A percentile compares a stretch with the other conserved stretches of the same genome.
These are phyloP conservation scores for Pilophorus perplexus DNA, from an alignment of 2,888 invertebrate genomes.

Conservation along the genomic window DNA sequence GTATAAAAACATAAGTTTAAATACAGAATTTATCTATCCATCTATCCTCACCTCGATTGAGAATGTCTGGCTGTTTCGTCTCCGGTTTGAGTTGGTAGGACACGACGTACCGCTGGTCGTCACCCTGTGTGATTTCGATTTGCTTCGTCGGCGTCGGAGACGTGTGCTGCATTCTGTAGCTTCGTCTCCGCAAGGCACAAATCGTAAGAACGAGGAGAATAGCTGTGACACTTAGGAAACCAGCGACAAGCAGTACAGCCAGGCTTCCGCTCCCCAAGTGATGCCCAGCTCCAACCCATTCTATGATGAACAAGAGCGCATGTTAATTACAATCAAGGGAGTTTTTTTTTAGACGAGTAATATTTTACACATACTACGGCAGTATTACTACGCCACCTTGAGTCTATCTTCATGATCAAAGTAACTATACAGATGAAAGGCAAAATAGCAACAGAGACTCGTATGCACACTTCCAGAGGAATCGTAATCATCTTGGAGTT, in stretches of 20 bases:
- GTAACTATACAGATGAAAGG: too few relatives aligned
- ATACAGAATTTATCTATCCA: too few relatives aligned
- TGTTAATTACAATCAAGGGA: too few relatives aligned
- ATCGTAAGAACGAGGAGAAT: constrained; percentile 64
- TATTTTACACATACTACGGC: too few relatives aligned
- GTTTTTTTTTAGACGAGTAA: too few relatives aligned
- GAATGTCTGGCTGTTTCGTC: constrained; percentile 70
- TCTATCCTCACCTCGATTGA: constrained; percentile 64
- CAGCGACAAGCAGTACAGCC: constrained; percentile 59
- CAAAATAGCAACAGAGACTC: too few relatives aligned
- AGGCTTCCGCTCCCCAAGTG: constrained; percentile 39
- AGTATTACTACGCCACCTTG: too few relatives aligned
- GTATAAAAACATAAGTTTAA: too few relatives aligned
- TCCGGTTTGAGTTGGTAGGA: constrained; percentile 76
- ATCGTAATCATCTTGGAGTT: too few relatives aligned
- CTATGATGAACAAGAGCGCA: too few relatives aligned
- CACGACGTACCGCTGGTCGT: constrained; percentile 76
- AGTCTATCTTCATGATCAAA: too few relatives aligned
- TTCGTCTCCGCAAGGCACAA: constrained; percentile 62
- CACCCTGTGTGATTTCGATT: constrained; percentile 72
- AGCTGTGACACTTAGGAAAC: constrained; percentile 63
- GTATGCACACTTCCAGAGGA: too few relatives aligned
- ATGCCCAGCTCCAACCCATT: constrained; percentile 46
- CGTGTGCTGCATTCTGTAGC: constrained; percentile 52
- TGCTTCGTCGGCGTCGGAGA: constrained; percentile 54